Base-by-base conservation (phyloP, 2,888 invertebrate species). In the Volucella zonaria region DNA sequence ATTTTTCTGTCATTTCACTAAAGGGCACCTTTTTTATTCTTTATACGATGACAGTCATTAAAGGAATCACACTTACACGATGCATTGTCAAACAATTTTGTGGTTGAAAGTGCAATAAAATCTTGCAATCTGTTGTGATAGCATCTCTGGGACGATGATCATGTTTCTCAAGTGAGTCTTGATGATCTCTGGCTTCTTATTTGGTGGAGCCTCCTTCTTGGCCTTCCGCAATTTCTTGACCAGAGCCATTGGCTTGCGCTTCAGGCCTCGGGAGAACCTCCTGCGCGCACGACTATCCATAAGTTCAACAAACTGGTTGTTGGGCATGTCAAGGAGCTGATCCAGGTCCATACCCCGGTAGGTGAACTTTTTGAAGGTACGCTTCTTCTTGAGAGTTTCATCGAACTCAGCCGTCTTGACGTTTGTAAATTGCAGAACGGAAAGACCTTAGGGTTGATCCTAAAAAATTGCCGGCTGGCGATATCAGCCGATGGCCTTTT, bases 71-170 rank as follows among this genome's bases (percentile, higher is more conserved):
- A n/a, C n/a, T n/a, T n/a, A n/a, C n/a, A n/a, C n/a, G n/a, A n/a
- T n/a, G n/a, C n/a, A n/a, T n/a, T n/a, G n/a, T n/a, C n/a, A n/a
- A n/a, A n/a, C n/a, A n/a, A n/a, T n/a, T n/a, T n/a, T n/a, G n/a
- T n/a, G n/a, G n/a, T n/a, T n/a, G n/a, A n/a, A n/a, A n/a, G n/a
- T n/a, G n/a, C n/a, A n/a, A n/a, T n/a, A n/a, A n/a, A n/a, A n/a
- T n/a, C n/a, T n/a, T n/a, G n/a, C n/a, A n/a, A n/a, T n/a, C n/a
- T n/a, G n/a, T n/a, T n/a, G n/a, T 97, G 91, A 99, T 98, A 88
- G 98, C 99, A 99, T 99, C 93, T 99, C 99, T 11, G 99, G 99
- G n/a, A 99, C 96, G 91, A 99, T 97, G 91, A 99, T 97, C 99
- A 99, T 99, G 93, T 99, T 98, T 87, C 99, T 95, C 89, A 99